These are phyloP conservation scores for Asbolus verrucosus DNA, from an alignment of 1,140 invertebrate genomes.

Conservation along the genomic window DNA sequence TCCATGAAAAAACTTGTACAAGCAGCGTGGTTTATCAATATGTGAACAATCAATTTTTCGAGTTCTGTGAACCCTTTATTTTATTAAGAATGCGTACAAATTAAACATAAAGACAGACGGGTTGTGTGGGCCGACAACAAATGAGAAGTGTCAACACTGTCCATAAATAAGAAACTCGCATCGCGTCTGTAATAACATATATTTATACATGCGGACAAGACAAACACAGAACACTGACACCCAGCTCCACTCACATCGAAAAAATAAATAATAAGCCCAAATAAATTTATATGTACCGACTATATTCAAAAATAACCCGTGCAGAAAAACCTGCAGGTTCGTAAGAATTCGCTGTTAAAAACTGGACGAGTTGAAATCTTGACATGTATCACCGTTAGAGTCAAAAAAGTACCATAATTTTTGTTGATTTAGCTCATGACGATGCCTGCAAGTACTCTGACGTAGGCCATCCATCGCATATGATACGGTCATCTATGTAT, in stretches of 20 bases:
- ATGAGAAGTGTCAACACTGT: constrained; percentile 63
- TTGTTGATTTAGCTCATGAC: no score
- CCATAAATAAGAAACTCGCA: constrained; percentile 58
- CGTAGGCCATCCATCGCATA: no score
- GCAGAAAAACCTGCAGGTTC: no score
- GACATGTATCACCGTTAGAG: no score
- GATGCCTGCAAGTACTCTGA: no score
- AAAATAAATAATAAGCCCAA: constrained; percentile 51
- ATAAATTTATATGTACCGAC: constrained; percentile 43
- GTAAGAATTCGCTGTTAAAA: no score
- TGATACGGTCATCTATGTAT: no score
- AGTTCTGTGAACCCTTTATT: constrained; percentile 54
- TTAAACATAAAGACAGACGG: constrained; percentile 59
- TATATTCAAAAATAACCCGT: constrained; percentile 9
- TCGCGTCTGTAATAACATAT: constrained; percentile 53
- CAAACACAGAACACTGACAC: constrained; percentile 50
- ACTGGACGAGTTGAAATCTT: no score
- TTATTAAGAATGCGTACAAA: constrained; percentile 61
- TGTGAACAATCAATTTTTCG: constrained; percentile 39
- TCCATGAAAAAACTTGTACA: constrained; percentile 14
- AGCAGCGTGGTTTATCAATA: constrained; percentile 24
- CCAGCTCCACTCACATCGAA: constrained; percentile 47
- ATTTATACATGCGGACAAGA: constrained; percentile 53
- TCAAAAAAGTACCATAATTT: no score
- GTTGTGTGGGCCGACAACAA: constrained; percentile 62